Base-by-base conservation (phyloP, 2,888 invertebrate species). In the Latrodectus hesperus region DNA sequence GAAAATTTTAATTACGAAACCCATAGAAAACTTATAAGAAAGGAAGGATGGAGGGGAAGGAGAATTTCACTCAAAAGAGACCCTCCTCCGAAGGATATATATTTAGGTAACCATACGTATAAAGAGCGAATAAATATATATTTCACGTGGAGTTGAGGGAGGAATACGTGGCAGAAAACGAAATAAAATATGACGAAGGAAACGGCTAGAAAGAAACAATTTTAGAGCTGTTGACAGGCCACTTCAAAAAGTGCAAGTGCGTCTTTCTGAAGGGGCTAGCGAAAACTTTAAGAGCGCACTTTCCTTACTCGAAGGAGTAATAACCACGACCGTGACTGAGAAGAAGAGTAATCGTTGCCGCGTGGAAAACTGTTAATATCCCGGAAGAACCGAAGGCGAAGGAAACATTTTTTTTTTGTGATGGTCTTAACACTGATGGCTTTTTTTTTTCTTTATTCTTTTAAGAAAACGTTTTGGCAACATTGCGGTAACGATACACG, bases 221-320 rank as follows among this genome's bases (percentile, higher is more conserved):
- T 86, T 83, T 76, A 10, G 72, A 71, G 72, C 26, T 85, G 79
- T 85, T 85, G 85, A 80, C 85, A 85, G 74, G 85, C 68, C 85
- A 85, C 85, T 85, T 85, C 79, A 85, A 80, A 85, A 79, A 80
- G 75, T 64, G 68, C 55, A 74, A 65, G 67, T 52, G 52, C 60
- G 55, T 26, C 68, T 74, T 64, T 79, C 70, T 68, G 64, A 72
- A 52, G 72, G n/a, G 22, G 71, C 49, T n/a, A 68, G 60, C 17
- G 75, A 75, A 79, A 85, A 68, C 64, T 80, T 79, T 75, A 80
- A 70, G 70, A 74, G 70, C 68, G 49, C 75, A 79, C 74, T 85
- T 79, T 75, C 70, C 74, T 55, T 52, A 38, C 55, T 22, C 49
- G 65, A 78, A 12, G 55, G 71, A 55, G 75, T 74, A 79, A 79